Percentiles rank a stretch among this genome's conserved stretches.
Evolutionary conservation across 2,888 invertebrate species (phyloP).

Genomic region (Sphaeridia pumilis): DNA sequence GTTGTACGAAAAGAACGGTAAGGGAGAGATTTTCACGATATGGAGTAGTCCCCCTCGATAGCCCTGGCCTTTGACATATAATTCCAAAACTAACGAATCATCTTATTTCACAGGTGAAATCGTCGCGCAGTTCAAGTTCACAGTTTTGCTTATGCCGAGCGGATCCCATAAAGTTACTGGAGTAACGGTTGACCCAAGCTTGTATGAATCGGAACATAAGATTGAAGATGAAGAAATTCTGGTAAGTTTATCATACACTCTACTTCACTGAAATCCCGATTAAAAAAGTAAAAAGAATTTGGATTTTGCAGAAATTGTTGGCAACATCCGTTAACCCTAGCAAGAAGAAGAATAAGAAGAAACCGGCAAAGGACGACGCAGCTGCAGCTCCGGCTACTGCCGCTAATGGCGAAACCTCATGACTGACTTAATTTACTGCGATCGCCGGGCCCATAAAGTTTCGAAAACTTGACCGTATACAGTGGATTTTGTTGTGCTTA

Average conservation of each 20-base stretch:
- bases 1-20: conserved; percentile 60
- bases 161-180: conserved; percentile 95
- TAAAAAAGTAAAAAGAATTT: neutral
- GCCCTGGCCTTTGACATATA: too few species aligned
- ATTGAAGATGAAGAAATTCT: conserved; percentile 73
- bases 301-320: conserved; percentile 60
- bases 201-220: conserved; percentile 67
- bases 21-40: too few species aligned
- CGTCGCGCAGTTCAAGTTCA: conserved; percentile 98
- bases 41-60: too few species aligned
- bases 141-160: conserved; percentile 88
- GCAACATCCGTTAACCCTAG: conserved; percentile 66
- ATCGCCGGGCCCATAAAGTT: too few species aligned
- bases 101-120: conserved; percentile 71
- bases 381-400: conserved; percentile 16
- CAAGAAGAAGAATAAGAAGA: conserved; percentile 82
- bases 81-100: too few species aligned
- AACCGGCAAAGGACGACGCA: conserved; percentile 57
- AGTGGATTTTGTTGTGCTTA: too few species aligned
- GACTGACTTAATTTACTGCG: too few species aligned
- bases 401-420: conserved; percentile 22
- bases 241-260: conserved; percentile 41
- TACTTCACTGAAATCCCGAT: conserved; percentile 33
- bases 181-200: conserved; percentile 68
- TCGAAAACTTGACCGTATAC: too few species aligned